Base-by-base conservation (phyloP, 2,797 vertebrate genomes). In the Enteromius argenteus region DNA sequence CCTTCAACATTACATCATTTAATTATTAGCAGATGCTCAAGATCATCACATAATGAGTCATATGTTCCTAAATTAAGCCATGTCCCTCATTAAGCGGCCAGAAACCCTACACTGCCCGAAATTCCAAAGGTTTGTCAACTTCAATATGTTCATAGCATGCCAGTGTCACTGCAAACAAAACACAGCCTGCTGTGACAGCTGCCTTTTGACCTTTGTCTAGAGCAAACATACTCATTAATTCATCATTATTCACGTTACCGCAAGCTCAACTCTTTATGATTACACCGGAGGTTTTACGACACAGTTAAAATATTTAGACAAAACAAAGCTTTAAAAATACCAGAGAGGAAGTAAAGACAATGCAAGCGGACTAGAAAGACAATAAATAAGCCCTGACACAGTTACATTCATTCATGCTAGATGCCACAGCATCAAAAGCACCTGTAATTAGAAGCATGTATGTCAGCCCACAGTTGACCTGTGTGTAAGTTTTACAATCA, bases 331-430 rank as follows among this genome's bases (percentile, higher is more conserved):
- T 82, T 72, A 60, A 67, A 69, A 80, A 58, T 44, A 15, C 32
- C 64, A 64, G 83, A 83, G 74, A 23, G 64, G 67, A 69, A 71
- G 37, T 13, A 64, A 51, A 72, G 58, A 79, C 69, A 81, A 86
- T 66, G 71, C 46, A 58, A 32, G 7, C 69, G 14, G 49, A 37
- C 84, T 81, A 67, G 37, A 72, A 44, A 30, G 68, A 67, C 66
- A 51, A 56, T 46, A 83, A 80, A 89, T 84, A 5, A 88, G 60
- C 66, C 67, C 83, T 83, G 80, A 88, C 14, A 51, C 81, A 84
- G 53, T 83, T 79, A 60, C 37, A 68, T 30, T 21, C n/a, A 68
- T 79, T 67, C 68, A 77, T 14, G 8, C 15, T 49, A n/a, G 75
- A 76, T 84, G 39, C 53, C 66, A 30, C 35, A 37, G n/a, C 35